phyloP scores from a whole-genome alignment of 2,888 invertebrate species.

The Bombylius discolor region DNA sequence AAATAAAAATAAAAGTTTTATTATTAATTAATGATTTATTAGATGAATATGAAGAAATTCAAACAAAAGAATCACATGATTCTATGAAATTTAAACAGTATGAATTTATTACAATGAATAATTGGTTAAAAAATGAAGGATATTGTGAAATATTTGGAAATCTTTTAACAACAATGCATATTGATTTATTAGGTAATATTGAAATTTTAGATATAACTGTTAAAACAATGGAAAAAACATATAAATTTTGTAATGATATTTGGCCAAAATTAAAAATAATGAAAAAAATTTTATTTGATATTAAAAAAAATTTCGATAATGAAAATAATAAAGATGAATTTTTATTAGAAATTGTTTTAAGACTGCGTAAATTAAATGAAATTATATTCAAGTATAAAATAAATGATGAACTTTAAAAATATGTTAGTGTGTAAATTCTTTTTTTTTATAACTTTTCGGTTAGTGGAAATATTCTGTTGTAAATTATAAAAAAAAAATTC shows the following conservation, averaged over 20 bases:
- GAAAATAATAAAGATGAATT: conserved; percentile 20
- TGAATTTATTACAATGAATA: conserved; percentile 22
- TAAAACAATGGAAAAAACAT: conserved; percentile 21
- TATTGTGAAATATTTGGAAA: conserved; percentile 25
- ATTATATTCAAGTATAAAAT: conserved; percentile 7
- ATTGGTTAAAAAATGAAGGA: conserved; percentile 24
- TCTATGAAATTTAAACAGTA: conserved; percentile 24
- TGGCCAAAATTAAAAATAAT: conserved; percentile 27
- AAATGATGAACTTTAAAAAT: conserved; percentile 10
- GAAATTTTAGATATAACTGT: conserved; percentile 28
- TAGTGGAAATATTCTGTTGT: too few species aligned
- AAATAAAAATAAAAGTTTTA: conserved; percentile 44
- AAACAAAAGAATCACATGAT: conserved; percentile 15
- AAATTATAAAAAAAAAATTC: too few species aligned
- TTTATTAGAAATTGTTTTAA: conserved; percentile 25
- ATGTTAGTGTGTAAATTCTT: too few species aligned
- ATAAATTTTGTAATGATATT: conserved; percentile 20
- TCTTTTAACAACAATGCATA: conserved; percentile 22
- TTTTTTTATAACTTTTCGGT: too few species aligned
- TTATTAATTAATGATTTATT: conserved; percentile 48
- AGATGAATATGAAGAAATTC: conserved; percentile 33
- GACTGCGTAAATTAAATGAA: conserved; percentile 13
- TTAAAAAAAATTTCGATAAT: conserved; percentile 4
- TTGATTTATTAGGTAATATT: conserved; percentile 25
- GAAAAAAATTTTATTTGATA: conserved; percentile 20